phyloP scores from a whole-genome alignment of 2,888 invertebrate species.

The Stenotaenia linearis region DNA sequence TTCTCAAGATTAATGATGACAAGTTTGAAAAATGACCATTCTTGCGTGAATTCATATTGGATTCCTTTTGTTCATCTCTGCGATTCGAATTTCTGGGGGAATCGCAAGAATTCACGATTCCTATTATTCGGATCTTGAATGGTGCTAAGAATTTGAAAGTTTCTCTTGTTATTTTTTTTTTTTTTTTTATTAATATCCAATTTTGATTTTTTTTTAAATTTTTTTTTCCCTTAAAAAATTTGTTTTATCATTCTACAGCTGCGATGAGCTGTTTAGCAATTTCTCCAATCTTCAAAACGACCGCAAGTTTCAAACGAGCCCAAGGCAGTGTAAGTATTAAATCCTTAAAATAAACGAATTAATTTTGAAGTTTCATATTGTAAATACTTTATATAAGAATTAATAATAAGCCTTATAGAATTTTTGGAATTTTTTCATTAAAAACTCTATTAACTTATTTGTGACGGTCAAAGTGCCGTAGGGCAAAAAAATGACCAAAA shows the following conservation, averaged over 20 bases:
- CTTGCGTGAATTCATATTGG: constrained; percentile 21
- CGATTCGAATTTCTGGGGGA: background rate
- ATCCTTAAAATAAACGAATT: background rate
- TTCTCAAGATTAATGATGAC: constrained; percentile 26
- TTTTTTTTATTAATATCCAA: background rate
- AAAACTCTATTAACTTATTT: background rate
- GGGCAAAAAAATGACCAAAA: background rate
- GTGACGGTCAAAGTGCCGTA: background rate
- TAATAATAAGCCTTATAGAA: too few relatives aligned
- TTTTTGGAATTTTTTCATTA: background rate
- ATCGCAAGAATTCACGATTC: background rate
- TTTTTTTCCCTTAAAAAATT: too few relatives aligned
- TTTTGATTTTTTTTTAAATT: background rate
- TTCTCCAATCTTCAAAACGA: background rate
- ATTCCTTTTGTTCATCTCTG: constrained; percentile 8
- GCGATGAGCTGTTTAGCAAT: background rate
- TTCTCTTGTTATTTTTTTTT: background rate
- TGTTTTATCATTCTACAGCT: too few relatives aligned
- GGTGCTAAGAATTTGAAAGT: background rate
- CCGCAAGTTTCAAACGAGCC: background rate
- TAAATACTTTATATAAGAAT: background rate
- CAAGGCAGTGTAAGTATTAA: constrained; percentile 14
- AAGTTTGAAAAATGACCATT: constrained; percentile 23
- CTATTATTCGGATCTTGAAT: background rate
- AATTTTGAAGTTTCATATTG: background rate